phyloP scores from a whole-genome alignment of 92 coral and sea anemone species.

The Actinernus sp. region DNA sequence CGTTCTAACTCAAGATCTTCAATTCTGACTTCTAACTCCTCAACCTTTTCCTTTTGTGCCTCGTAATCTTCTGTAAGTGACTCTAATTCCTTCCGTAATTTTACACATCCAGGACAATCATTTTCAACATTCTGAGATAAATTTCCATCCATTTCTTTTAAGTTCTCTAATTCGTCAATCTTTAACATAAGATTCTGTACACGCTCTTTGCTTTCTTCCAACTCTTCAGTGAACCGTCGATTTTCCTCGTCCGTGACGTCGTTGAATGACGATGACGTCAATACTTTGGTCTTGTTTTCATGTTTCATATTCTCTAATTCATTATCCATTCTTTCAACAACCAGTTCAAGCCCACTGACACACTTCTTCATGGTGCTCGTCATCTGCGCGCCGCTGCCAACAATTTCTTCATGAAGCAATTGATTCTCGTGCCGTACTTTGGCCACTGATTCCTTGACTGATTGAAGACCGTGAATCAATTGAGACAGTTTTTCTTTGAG shows the following conservation, averaged over 20 bases:
- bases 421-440: conserved; percentile 58
- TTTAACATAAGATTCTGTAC: conserved; percentile 12
- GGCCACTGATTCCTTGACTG: conserved; percentile 51
- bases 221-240: conserved; percentile 48
- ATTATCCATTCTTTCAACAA: conserved; percentile 28
- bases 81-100: conserved; percentile 44
- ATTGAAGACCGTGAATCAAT: conserved; percentile 49
- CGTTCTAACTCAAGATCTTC: conserved; percentile 78
- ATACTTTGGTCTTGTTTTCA: neutral
- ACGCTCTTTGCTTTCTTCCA: conserved; percentile 62
- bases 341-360: conserved; percentile 57
- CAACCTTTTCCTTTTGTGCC: conserved; percentile 32
- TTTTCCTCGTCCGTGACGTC: conserved; percentile 16
- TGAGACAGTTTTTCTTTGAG: conserved; percentile 36
- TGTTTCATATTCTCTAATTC: conserved; percentile 8
- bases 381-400: conserved; percentile 56
- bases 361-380: conserved; percentile 53
- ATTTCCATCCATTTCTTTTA: neutral
- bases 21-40: conserved; percentile 65
- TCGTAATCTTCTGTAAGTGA: conserved; percentile 55
- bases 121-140: neutral
- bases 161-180: conserved; percentile 7
- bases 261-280: conserved; percentile 2
- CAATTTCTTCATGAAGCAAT: conserved; percentile 46
- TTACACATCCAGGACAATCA: conserved; percentile 60